phyloP scores from a whole-genome alignment of 2,797 vertebrate species.

The Macropus fuliginosus region DNA sequence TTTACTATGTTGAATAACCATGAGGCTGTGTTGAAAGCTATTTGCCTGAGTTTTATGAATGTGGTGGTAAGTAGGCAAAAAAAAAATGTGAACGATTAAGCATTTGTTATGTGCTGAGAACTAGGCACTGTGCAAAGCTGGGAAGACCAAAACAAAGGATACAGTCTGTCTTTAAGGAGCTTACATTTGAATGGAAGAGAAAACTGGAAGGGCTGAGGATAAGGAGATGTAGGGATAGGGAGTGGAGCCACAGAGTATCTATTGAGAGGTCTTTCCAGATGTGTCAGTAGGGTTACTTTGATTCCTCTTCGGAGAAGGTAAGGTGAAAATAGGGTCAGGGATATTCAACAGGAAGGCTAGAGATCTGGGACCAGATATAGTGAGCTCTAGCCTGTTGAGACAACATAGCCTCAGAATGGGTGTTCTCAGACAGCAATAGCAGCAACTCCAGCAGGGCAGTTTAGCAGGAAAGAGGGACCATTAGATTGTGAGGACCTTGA shows the following conservation, averaged over 20 bases:
- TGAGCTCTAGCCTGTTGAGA: no score
- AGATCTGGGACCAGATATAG: neutral
- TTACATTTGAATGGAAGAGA: neutral
- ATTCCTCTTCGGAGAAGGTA: neutral
- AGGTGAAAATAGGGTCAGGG: neutral
- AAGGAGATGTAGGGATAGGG: neutral
- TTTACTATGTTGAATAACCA: neutral
- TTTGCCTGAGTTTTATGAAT: neutral
- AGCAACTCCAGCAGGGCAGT: neutral
- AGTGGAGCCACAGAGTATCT: neutral
- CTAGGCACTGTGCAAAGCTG: neutral
- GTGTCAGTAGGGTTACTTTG: neutral
- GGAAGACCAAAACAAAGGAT: neutral
- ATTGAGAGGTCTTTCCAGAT: neutral
- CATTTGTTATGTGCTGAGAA: neutral
- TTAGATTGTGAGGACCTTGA: neutral
- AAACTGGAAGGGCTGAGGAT: neutral
- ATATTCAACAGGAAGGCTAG: neutral
- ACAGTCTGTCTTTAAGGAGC: neutral
- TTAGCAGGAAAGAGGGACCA: neutral
- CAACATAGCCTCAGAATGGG: neutral
- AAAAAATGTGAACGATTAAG: neutral
- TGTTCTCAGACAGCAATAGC: no score
- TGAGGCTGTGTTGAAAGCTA: neutral
- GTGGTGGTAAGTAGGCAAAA: neutral